phyloP scores from a whole-genome alignment of 2,113 vertebrate genomes.

The Poicephalus meyeri region DNA sequence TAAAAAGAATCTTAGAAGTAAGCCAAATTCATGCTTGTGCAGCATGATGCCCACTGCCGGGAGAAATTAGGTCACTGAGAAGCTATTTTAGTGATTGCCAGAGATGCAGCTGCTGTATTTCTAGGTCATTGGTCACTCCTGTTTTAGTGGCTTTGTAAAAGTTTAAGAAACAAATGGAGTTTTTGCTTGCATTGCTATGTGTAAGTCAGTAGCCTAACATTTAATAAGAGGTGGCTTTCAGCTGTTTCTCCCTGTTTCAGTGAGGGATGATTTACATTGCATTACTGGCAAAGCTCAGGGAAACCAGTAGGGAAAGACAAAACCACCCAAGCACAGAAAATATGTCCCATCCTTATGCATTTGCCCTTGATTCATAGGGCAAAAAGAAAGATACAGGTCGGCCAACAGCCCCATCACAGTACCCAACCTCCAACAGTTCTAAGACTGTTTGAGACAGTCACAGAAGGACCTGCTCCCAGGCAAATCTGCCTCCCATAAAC shows the following conservation, averaged over 20 bases:
- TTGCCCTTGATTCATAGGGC: not conserved
- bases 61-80: too few species aligned
- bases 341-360: not conserved
- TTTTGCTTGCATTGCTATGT: not conserved
- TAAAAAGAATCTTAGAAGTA: not conserved
- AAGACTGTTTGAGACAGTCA: not conserved
- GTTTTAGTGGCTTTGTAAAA: not conserved
- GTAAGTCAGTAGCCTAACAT: not conserved
- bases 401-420: not conserved
- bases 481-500: not conserved
- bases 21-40: not conserved
- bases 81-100: too few species aligned
- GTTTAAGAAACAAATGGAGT: not conserved
- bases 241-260: accelerated
- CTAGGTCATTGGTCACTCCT: conserved; percentile 47
- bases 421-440: not conserved
- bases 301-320: not conserved
- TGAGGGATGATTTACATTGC: not conserved
- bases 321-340: not conserved
- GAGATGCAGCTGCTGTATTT: conserved; percentile 11
- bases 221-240: not conserved
- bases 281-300: not conserved
- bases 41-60: too few species aligned
- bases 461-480: not conserved
- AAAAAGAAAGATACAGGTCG: not conserved